Evolutionary conservation across 1,140 invertebrate species (phyloP), one percentile per base, ranked within the genome.

Genomic region (Pseudomyrmex flavicornis): DNA sequence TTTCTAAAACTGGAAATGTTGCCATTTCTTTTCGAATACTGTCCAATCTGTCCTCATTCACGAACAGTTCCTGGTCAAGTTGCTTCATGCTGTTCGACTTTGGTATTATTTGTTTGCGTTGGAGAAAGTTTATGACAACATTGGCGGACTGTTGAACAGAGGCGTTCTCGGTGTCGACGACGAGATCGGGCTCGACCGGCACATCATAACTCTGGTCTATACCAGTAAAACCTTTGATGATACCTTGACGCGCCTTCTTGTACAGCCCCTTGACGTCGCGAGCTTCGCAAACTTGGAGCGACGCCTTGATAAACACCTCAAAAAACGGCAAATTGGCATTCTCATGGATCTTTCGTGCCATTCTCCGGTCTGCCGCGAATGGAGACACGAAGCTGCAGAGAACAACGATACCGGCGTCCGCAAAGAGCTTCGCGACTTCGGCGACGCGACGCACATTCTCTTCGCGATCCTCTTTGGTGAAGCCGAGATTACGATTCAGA

Each of bases 371-470:
- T 95, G 98, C 98, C 69, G 97, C 95, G 93, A 98, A 99, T 0
- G 99, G 99, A 59, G 98, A 99, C 0, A 99, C 99, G 93, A 99
- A 99, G 93, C 98, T 98, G 92, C 99, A 99, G 0, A 99, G 95
- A 83, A 98, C 97, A 12, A 99, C 97, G 66, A 99, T 98, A 0
- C 99, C 99, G 86, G 98, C 98, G 92, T 99, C 99, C 7, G 99
- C 99, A 94, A 99, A 99, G 13, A 99, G 93, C 94, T 99, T 99
- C 7, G 99, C 98, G 0, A 99, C 98, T 95, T 99, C 99, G 5
- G 99, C 98, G 0, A 99, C 99, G 85, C 99, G 95, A 26, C 98
- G 95, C 89, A 99, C 99, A 92, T 99, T 99, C 93, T 99, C 99
- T 91, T 99, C 97, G 2, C 99, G 95, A 91, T 99, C 99, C 91